Conservation (phyloP, 2,113 vertebrate species). For the Lota lota region DNA sequence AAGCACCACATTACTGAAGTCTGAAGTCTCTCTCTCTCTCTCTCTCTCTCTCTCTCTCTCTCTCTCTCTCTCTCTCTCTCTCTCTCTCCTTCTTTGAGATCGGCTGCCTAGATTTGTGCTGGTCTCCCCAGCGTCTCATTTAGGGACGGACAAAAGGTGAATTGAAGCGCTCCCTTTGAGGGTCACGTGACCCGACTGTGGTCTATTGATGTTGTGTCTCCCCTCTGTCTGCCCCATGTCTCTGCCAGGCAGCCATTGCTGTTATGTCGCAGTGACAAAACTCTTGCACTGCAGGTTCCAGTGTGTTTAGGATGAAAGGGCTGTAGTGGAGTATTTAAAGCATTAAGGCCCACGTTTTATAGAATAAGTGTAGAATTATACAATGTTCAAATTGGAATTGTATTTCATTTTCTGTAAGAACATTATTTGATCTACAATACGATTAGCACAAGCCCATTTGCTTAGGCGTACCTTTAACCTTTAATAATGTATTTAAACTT, state of each 20-base stretch:
- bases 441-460: too few species aligned
- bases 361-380: too few species aligned
- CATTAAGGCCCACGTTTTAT: too few species aligned
- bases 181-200: slow-evolving; percentile 58
- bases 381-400: too few species aligned
- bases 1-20: slow-evolving; percentile 67
- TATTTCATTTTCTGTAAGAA: too few species aligned
- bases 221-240: slow-evolving; percentile 43
- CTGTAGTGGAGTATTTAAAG: too few species aligned
- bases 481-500: too few species aligned
- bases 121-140: slow-evolving; percentile 68
- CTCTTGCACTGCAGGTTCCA: neutral
- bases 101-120: slow-evolving; percentile 58
- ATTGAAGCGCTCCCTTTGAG: slow-evolving; percentile 66
- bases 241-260: slow-evolving; percentile 35
- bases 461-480: too few species aligned
- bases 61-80: slow-evolving; percentile 65
- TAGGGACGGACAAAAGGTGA: slow-evolving; percentile 68
- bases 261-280: slow-evolving; percentile 8
- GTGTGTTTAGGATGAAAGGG: neutral
- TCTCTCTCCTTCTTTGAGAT: slow-evolving; percentile 65
- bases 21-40: slow-evolving; percentile 59
- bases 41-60: slow-evolving; percentile 22
- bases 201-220: slow-evolving; percentile 56
- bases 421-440: too few species aligned